phyloP scores from a whole-genome alignment of 2,113 vertebrate genomes.

The Pygoscelis adeliae region DNA sequence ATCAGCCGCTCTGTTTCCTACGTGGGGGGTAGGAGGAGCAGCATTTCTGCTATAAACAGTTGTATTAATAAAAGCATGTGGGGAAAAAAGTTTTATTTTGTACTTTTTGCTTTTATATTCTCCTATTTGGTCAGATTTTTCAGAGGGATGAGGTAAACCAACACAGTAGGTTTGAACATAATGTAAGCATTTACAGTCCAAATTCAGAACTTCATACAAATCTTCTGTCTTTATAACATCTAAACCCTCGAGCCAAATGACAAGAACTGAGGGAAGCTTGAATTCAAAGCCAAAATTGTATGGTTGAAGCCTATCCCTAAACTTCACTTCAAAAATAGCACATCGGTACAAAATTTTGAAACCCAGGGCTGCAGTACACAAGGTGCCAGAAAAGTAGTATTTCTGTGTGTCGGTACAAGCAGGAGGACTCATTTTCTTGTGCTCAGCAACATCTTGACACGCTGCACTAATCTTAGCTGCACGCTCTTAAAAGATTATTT shows the following conservation, averaged over 20 bases:
- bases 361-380: not conserved
- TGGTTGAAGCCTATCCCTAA: not conserved
- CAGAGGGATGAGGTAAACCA: not conserved
- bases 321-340: not conserved
- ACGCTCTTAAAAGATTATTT: conserved; percentile 56
- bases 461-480: conserved; percentile 27
- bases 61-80: not conserved
- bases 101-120: not conserved
- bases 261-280: not conserved
- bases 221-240: not conserved
- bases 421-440: not conserved
- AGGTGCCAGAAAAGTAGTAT: not conserved
- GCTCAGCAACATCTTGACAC: conserved; percentile 40
- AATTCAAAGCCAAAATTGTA: not conserved
- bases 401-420: not conserved
- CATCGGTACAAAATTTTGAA: not conserved
- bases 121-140: not conserved
- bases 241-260: not conserved
- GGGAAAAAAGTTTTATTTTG: accelerated
- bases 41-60: not conserved
- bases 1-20: not conserved
- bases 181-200: not conserved
- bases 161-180: not conserved
- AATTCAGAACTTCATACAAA: not conserved
- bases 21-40: not conserved